These are phyloP conservation scores for Limnephilus auricula DNA, from an alignment of 2,888 invertebrate genomes.

Conservation along the genomic window DNA sequence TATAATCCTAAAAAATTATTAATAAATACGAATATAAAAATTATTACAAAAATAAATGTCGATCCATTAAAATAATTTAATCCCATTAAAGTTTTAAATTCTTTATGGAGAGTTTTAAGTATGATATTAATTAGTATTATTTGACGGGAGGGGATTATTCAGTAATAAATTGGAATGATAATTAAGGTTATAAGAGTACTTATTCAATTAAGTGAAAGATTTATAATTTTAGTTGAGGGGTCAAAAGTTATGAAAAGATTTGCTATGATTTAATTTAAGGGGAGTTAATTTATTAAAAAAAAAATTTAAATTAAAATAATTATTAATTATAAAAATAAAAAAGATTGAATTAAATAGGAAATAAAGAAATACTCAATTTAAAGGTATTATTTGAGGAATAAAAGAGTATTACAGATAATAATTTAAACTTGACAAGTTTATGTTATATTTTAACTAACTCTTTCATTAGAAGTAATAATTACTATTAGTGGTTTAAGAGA, in stretches of 20 bases:
- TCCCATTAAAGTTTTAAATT: constrained; percentile 79
- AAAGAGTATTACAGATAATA: constrained; percentile 80
- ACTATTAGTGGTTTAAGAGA: constrained; percentile 85
- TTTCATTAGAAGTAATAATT: constrained; percentile 81
- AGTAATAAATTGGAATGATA: too few relatives aligned
- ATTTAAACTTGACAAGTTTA: constrained; percentile 84
- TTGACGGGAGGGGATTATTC: too few relatives aligned
- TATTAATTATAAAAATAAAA: too few relatives aligned
- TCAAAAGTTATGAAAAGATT: constrained; percentile 84
- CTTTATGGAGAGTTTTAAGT: constrained; percentile 77
- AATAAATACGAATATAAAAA: constrained; percentile 80
- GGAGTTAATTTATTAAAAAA: constrained; percentile 68
- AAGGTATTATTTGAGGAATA: constrained; percentile 83
- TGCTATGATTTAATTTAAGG: constrained; percentile 81
- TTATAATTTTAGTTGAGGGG: constrained; percentile 77
- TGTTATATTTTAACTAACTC: constrained; percentile 76
- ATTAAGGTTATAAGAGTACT: too few relatives aligned
- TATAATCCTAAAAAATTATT: constrained; percentile 77
- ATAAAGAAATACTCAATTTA: too few relatives aligned
- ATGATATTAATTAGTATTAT: too few relatives aligned
- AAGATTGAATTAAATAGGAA: too few relatives aligned
- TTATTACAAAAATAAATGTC: constrained; percentile 77
- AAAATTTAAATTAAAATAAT: too few relatives aligned
- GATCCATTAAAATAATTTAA: constrained; percentile 74
- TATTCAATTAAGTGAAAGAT: constrained; percentile 78